Conservation (phyloP, 1,140 invertebrate species). For the Trissolcus basalis region DNA sequence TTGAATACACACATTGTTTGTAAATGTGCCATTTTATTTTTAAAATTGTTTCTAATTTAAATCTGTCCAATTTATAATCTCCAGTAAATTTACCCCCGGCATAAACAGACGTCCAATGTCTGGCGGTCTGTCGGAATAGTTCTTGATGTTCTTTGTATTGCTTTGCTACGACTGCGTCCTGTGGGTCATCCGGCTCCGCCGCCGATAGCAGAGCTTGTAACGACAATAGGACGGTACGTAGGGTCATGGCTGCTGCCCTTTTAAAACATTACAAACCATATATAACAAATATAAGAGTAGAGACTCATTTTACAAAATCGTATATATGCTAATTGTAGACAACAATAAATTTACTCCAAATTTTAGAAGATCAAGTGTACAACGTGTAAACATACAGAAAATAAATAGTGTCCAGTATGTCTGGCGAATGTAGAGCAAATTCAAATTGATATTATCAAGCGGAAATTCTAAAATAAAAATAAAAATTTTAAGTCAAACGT, state of each 20-base stretch:
- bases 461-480: too few relatives aligned
- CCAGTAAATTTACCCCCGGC: constrained; percentile 84
- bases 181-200: constrained; percentile 97
- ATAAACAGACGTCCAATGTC: constrained; percentile 96
- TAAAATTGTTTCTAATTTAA: not conserved
- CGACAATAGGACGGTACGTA: constrained; percentile 95
- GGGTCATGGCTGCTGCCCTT: constrained; percentile 98
- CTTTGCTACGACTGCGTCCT: constrained; percentile 97
- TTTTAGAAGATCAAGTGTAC: too few relatives aligned
- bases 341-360: too few relatives aligned
- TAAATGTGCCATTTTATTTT: not conserved
- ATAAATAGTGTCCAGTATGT: too few relatives aligned
- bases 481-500: too few relatives aligned
- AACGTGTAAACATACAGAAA: too few relatives aligned
- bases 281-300: too few relatives aligned
- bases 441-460: too few relatives aligned
- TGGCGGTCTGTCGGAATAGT: constrained; percentile 92
- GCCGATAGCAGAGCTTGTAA: constrained; percentile 93
- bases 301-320: too few relatives aligned
- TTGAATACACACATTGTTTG: not conserved
- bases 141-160: constrained; percentile 94
- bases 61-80: too few relatives aligned
- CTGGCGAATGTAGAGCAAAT: too few relatives aligned
- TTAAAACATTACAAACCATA: constrained; percentile 20
- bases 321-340: too few relatives aligned